Conservation (phyloP, 2,797 vertebrate genomes). For the Picus viridis region DNA sequence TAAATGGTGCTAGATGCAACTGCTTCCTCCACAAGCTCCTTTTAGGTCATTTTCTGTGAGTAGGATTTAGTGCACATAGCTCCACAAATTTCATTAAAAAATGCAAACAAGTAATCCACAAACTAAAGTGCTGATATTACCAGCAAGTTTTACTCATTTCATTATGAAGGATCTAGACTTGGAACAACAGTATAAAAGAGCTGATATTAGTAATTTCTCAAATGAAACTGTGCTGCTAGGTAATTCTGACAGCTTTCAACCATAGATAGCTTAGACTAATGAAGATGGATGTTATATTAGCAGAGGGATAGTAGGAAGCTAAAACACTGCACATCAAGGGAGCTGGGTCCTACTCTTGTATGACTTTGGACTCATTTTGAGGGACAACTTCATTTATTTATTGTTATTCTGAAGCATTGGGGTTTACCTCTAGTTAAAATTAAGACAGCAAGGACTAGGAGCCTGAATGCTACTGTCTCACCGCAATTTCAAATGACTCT, state of each 20-base stretch:
- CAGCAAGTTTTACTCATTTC: constrained; percentile 2
- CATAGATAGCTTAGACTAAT: constrained; percentile 37
- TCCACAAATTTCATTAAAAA: background rate
- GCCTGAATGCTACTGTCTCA: background rate
- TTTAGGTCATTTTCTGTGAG: background rate
- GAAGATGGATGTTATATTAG: constrained; percentile 47
- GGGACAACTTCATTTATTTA: background rate
- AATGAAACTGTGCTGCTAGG: constrained; percentile 35
- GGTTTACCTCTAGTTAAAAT: background rate
- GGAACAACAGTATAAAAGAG: constrained; percentile 10
- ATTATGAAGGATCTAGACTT: background rate
- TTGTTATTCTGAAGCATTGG: background rate
- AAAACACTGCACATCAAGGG: background rate
- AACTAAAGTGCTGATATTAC: constrained; percentile 14
- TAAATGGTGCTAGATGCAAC: fast-evolving
- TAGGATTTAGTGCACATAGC: background rate
- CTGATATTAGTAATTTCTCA: constrained; percentile 51
- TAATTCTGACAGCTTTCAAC: constrained; percentile 59
- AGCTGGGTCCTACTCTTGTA: background rate
- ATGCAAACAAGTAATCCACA: background rate
- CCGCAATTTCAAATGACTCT: background rate
- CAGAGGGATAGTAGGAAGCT: background rate
- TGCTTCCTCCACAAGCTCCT: background rate
- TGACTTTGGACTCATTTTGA: background rate
- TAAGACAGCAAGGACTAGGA: background rate